Percentiles rank a stretch among this genome's conserved stretches.
phyloP scores from a whole-genome alignment of 2,888 invertebrate species.

The Oscheius sp. region DNA sequence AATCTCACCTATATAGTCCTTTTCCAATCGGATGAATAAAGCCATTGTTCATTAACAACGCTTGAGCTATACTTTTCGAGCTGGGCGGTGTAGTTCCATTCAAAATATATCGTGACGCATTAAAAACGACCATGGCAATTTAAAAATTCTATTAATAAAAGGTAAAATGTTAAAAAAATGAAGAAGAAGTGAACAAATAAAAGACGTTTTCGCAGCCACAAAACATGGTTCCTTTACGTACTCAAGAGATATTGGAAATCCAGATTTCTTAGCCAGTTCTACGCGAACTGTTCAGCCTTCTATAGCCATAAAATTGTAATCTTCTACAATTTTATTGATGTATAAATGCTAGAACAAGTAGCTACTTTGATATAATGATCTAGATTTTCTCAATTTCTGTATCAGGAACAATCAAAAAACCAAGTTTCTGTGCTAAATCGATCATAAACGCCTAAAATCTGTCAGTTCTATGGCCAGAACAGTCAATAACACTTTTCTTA shows the following conservation, averaged over 20 bases:
- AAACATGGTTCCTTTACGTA: neutral
- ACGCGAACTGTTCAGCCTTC: neutral
- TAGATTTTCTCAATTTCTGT: too few relatives aligned
- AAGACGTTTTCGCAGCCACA: neutral
- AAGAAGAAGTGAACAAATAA: neutral
- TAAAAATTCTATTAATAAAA: neutral
- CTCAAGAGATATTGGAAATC: neutral
- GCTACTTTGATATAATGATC: too few relatives aligned
- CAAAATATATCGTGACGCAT: conserved; percentile 46
- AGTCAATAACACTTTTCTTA: neutral
- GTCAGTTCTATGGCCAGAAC: neutral
- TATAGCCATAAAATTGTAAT: neutral
- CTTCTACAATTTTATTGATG: too few relatives aligned
- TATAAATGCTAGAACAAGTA: too few relatives aligned
- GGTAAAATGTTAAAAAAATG: neutral
- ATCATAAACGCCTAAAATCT: neutral
- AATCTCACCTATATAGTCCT: conserved; percentile 51
- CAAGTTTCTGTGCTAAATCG: neutral
- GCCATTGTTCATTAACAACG: conserved; percentile 57
- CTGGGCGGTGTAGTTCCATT: conserved; percentile 38
- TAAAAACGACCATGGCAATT: conserved; percentile 34
- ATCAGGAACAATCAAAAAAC: too few relatives aligned
- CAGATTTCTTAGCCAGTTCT: neutral
- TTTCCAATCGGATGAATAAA: conserved; percentile 53
- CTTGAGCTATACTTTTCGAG: conserved; percentile 54